phyloP scores from a whole-genome alignment of 2,797 vertebrate genomes.

The Ataeniobius toweri region DNA sequence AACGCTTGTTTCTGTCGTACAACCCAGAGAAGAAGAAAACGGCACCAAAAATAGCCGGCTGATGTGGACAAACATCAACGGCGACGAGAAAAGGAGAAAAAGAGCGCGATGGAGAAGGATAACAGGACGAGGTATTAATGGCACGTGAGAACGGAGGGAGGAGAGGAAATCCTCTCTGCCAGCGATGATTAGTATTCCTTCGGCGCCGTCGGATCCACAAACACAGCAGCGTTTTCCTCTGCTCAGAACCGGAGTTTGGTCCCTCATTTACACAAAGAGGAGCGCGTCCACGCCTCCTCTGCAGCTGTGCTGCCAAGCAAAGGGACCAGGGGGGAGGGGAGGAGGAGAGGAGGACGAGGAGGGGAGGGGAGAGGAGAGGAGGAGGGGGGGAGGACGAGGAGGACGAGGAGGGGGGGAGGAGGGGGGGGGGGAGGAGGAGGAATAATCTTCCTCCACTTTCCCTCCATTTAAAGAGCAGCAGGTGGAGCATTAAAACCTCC shows the following conservation, averaged over 20 bases:
- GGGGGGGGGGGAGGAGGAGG: conserved; percentile 42
- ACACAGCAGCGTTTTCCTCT: neutral
- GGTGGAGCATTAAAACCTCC: neutral
- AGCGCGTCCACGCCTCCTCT: neutral
- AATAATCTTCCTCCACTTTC: conserved; percentile 50
- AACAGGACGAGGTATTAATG: too few species aligned
- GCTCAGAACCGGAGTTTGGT: neutral
- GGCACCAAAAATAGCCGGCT: conserved; percentile 52
- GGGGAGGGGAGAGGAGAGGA: conserved; percentile 42
- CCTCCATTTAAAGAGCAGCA: neutral
- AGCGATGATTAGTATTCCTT: conserved; percentile 26
- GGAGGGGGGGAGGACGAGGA: neutral
- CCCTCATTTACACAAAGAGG: conserved; percentile 20
- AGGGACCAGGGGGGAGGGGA: conserved; percentile 4
- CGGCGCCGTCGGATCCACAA: neutral
- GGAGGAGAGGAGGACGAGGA: too few species aligned
- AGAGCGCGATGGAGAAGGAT: conserved; percentile 15
- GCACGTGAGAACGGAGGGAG: neutral
- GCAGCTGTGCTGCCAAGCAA: neutral
- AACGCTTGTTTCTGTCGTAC: neutral
- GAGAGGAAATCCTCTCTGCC: conserved; percentile 13
- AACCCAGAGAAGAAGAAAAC: conserved; percentile 42
- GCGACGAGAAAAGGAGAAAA: neutral
- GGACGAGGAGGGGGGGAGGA: conserved; percentile 28
- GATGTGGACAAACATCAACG: conserved; percentile 15